These are phyloP conservation scores for Melieria crassipennis DNA, from an alignment of 2,888 invertebrate species.

Conservation along the genomic window DNA sequence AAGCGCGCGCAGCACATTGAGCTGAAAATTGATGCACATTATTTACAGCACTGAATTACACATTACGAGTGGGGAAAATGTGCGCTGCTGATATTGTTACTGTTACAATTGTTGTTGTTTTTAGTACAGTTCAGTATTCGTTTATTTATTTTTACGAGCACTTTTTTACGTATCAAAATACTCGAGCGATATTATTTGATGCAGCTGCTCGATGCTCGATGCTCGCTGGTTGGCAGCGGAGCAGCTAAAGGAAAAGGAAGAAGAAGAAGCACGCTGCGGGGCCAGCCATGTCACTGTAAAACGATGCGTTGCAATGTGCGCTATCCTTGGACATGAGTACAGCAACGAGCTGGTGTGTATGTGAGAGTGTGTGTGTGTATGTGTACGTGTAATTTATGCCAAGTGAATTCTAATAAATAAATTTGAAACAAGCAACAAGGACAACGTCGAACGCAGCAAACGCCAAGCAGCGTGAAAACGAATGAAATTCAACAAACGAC, in stretches of 20 bases:
- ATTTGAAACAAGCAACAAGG: constrained; percentile 33
- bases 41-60: constrained; percentile 60
- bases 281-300: no score
- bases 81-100: not conserved
- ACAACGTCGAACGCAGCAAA: constrained; percentile 10
- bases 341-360: not conserved
- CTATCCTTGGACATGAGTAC: not conserved
- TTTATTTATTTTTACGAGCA: no score
- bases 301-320: no score
- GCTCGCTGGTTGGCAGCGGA: not conserved
- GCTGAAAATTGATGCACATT: constrained; percentile 63
- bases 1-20: constrained; percentile 53
- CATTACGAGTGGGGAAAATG: constrained; percentile 46
- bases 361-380: constrained; percentile 15
- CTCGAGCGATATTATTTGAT: not conserved
- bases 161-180: no score
- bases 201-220: not conserved
- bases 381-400: constrained; percentile 35
- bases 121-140: no score
- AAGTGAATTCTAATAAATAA: constrained; percentile 37
- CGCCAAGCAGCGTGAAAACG: not conserved
- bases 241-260: not conserved
- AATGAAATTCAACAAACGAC: not conserved
- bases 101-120: not conserved
- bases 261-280: no score